Base-by-base conservation (phyloP, 1,140 invertebrate genomes). In the Globodera ellingtonae region DNA sequence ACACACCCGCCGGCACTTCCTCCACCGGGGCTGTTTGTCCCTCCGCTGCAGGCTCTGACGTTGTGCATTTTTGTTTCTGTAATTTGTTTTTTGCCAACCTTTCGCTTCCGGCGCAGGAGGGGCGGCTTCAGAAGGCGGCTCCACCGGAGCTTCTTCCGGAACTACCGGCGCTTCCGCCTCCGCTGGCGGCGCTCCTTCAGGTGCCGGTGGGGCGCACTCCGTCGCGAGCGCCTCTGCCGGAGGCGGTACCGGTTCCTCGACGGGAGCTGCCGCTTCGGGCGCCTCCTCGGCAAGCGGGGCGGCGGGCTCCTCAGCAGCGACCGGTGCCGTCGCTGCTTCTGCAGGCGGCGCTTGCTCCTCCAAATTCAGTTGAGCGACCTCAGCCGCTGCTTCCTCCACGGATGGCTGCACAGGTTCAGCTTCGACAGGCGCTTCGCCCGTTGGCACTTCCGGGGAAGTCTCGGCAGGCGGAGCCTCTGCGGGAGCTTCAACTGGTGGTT, bases 371-470 rank as follows among this genome's bases (percentile, higher is more conserved):
- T 47, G 48, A 71, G 15, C 35, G n/a, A 35, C 52, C 15, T 75
- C 74, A 46, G 13, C 13, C n/a, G 48, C 15, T 13, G 9, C 74
- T 47, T 76, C 74, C n/a, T n/a, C 74, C 4, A 56, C 35, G 15
- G 74, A 56, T 15, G 7, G 72, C n/a, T 21, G 9, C 47, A 50
- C 74, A 18, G 50, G n/a, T 76, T 73, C 72, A 18, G 50, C n/a
- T 76, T 73, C 72, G 21, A 56, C 10, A 47, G 77, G 70, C 13
- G 44, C 65, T 13, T 70, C 77, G 15, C 48, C 69, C 48, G 18
- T 69, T 78, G 69, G 66, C n/a, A 47, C 59, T 46, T 67, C 44
- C 21, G 70, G 62, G 9, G n/a, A 72, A n/a, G 66, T 44, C 18
- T 46, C 77, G n/a, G 44, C 77, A 15, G 70, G 67, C 9, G 77